Percentiles rank a stretch among this genome's conserved stretches.
Conservation (phyloP, 2,113 vertebrate species). For the Phyllostomus hastatus region DNA sequence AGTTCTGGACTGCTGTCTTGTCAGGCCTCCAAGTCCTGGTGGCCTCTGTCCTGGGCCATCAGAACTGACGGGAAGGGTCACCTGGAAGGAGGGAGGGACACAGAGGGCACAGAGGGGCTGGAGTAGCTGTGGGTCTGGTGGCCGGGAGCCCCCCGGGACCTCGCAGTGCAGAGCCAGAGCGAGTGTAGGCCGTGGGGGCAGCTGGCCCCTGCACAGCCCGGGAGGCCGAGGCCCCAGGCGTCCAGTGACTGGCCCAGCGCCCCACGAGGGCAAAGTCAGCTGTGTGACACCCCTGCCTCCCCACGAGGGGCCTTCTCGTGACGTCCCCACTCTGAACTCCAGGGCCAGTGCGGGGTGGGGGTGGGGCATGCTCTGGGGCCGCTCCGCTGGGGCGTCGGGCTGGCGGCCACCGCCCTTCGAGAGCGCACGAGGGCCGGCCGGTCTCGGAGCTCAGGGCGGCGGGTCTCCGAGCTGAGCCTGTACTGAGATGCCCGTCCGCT, state of each 20-base stretch:
- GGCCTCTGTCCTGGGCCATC: background rate
- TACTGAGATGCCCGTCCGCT: fast-evolving
- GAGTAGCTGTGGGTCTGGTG: background rate
- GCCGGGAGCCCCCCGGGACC: background rate
- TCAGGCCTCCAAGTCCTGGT: background rate
- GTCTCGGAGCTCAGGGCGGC: fast-evolving
- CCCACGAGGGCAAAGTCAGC: background rate
- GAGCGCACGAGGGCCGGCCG: no score
- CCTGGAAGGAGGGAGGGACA: no score
- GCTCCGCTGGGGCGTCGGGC: fast-evolving
- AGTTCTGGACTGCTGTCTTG: background rate
- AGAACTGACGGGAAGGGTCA: background rate
- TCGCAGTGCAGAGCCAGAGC: background rate
- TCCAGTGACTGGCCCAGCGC: fast-evolving
- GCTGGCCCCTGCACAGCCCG: fast-evolving
- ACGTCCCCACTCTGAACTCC: background rate
- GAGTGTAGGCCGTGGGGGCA: background rate
- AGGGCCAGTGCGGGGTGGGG: background rate
- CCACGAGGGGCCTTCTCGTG: fast-evolving
- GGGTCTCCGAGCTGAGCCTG: background rate
- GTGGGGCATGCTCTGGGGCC: background rate
- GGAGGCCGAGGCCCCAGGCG: background rate
- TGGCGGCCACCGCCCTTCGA: fast-evolving
- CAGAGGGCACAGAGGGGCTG: fast-evolving
- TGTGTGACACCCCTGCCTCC: background rate